A percentile compares a stretch with the other conserved stretches of the same genome.
These are phyloP conservation scores for Prionailurus bengalensis DNA, from an alignment of 2,113 vertebrate species.

Conservation along the genomic window DNA sequence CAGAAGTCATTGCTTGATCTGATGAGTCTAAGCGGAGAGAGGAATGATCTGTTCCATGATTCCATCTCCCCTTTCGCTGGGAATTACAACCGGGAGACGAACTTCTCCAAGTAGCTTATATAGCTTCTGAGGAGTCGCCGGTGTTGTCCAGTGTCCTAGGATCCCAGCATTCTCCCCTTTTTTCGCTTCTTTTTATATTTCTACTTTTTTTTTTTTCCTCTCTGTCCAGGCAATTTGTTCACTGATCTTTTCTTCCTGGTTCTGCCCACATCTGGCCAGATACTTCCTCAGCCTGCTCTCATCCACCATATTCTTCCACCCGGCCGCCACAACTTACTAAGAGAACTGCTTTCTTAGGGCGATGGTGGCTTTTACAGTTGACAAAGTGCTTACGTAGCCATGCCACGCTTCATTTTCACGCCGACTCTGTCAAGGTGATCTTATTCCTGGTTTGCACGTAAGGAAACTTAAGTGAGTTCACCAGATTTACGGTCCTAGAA, in stretches of 20 bases:
- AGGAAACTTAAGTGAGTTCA: not conserved
- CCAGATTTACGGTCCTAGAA: not conserved
- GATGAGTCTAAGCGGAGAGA: not conserved
- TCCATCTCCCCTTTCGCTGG: not conserved
- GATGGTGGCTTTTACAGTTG: not conserved
- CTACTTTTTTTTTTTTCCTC: not conserved
- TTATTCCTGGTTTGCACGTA: not conserved
- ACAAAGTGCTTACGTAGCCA: not conserved
- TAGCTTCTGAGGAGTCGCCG: not conserved
- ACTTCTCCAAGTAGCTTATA: not conserved
- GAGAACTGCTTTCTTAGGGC: not conserved
- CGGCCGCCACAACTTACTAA: not conserved
- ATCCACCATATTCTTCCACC: not conserved
- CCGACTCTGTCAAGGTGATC: not conserved
- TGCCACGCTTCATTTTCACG: not conserved
- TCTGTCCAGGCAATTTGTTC: not conserved
- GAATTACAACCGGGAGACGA: not conserved
- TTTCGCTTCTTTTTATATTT: not conserved
- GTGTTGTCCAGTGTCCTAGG: not conserved
- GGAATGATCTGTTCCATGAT: not conserved
- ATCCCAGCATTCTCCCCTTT: not conserved
- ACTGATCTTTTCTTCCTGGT: not conserved
- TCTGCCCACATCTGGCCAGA: not conserved
- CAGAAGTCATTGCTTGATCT: not conserved
- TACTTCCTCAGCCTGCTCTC: not conserved